Conservation (phyloP, 2,888 invertebrate genomes). For the Trissolcus brochymenae region DNA sequence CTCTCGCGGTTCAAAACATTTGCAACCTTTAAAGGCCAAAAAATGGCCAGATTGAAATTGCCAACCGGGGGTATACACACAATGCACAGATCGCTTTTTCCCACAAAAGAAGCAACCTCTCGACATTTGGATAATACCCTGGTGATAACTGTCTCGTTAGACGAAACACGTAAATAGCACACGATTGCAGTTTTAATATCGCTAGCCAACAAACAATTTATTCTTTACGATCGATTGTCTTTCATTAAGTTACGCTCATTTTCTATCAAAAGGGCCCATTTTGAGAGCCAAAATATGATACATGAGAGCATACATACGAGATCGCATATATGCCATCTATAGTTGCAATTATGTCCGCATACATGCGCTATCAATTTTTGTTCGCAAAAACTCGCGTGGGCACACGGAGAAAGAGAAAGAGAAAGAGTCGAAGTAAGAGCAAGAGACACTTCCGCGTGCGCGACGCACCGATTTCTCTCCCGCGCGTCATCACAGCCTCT, state of each 20-base stretch:
- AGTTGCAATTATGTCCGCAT: slow-evolving; percentile 13
- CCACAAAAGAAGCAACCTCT: neutral
- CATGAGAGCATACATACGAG: slow-evolving; percentile 22
- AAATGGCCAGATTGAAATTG: neutral
- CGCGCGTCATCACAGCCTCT: neutral
- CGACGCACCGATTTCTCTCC: slow-evolving; percentile 1
- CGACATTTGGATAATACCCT: neutral
- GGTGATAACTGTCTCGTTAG: slow-evolving; percentile 43
- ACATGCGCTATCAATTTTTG: too few relatives aligned
- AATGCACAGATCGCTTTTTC: neutral
- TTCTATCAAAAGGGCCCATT: slow-evolving; percentile 37
- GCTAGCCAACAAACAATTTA: neutral
- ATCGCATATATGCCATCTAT: slow-evolving; percentile 31
- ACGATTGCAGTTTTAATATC: too few relatives aligned
- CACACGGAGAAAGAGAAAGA: slow-evolving; percentile 58
- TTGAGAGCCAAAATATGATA: too few relatives aligned
- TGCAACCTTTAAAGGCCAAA: neutral
- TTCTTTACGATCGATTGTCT: slow-evolving; percentile 40
- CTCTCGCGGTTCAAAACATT: neutral
- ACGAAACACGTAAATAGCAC: slow-evolving; percentile 4
- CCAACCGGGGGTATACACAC: too few relatives aligned
- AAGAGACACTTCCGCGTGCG: slow-evolving; percentile 63
- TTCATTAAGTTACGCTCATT: neutral
- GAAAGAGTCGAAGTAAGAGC: too few relatives aligned
- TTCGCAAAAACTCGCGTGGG: slow-evolving; percentile 49